These are phyloP conservation scores for Syndactyla subalaris DNA, from an alignment of 2,797 vertebrate species.

Conservation along the genomic window DNA sequence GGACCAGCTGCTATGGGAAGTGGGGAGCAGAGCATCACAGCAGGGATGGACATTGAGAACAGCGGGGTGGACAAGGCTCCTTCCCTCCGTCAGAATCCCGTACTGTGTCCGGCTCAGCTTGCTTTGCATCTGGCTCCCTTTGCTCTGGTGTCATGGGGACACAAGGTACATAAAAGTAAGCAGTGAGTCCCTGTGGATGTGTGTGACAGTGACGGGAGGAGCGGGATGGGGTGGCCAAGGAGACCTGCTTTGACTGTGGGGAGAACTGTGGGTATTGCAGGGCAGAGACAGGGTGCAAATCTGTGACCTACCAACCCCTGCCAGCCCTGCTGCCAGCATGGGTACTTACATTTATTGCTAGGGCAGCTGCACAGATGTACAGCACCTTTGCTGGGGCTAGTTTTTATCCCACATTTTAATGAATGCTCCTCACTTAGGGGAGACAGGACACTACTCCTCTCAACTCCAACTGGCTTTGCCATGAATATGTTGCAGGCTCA, in stretches of 20 bases:
- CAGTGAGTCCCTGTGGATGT: neutral
- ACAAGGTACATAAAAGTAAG: neutral
- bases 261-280: neutral
- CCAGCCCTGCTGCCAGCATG: too few relatives aligned
- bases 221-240: rapidly evolving
- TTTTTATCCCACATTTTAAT: neutral
- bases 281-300: neutral
- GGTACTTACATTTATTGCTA: neutral
- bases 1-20: neutral
- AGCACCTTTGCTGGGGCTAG: neutral
- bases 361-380: neutral
- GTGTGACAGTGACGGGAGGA: neutral
- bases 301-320: neutral
- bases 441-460: neutral
- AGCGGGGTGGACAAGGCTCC: rapidly evolving
- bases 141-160: neutral
- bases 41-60: neutral
- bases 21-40: neutral
- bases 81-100: neutral
- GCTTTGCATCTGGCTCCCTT: neutral
- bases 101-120: rapidly evolving
- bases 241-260: neutral
- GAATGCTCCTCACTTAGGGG: neutral
- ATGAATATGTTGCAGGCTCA: neutral
- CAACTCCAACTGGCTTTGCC: neutral